Base-by-base conservation (phyloP, 2,797 vertebrate genomes). In the Poecilia velifera region DNA sequence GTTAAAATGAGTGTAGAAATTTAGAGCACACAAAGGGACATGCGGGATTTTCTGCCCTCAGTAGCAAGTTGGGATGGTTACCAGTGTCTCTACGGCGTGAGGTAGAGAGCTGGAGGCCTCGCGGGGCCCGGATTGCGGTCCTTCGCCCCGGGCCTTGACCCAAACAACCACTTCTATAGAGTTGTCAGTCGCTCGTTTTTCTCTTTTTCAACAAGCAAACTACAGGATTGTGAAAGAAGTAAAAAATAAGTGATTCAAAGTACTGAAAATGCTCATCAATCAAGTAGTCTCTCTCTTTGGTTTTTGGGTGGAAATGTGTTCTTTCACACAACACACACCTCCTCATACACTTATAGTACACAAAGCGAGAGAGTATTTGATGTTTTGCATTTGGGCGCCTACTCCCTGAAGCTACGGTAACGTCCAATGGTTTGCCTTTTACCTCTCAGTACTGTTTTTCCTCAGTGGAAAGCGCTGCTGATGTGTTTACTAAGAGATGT, bases 1-100 rank as follows among this genome's bases (percentile, higher is more conserved):
- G 89, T 88, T 93, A 80, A 94, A 94, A 95, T 93, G 93, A 94
- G 83, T 90, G 83, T 91, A 96, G 82, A 87, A 85, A 86, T 85
- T 59, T 80, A 90, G 92, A 95, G 96, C 88, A 90, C 83, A 93
- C 84, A 82, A 91, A 88, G 77, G 84, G 87, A 94, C 83, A 90
- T 87, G 90, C 77, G 79, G 87, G 89, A 89, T 89, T 90, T 86
- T 92, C 83, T 90, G 91, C 91, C 93, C 92, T 94, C 95, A 94
- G 90, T 94, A 95, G 94, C 93, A 94, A 92, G 91, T 92, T 94
- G 95, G 89, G 93, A 94, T 94, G 86, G 91, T 93, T 92, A 95
- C 91, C 95, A 95, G 94, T 94, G 94, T 96, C 95, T 95, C 94
- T 95, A 95, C 94, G 93, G 90, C 91, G 43, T 95, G 95, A 96